phyloP scores from a whole-genome alignment of 2,113 vertebrate species.

The Trichomycterus rosablanca region DNA sequence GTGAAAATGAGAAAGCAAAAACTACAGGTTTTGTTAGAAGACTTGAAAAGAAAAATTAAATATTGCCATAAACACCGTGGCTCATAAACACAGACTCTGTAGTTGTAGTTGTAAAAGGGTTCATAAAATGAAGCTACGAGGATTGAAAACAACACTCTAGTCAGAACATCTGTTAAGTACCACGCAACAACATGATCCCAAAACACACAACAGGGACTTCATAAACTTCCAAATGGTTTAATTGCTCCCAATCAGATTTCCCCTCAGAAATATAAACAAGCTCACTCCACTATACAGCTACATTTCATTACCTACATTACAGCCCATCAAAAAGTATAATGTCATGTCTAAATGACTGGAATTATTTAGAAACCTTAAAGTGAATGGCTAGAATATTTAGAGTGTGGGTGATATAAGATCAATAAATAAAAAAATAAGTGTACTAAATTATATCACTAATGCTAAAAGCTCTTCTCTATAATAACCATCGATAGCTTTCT shows the following conservation, averaged over 20 bases:
- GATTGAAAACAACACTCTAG: conserved; percentile 40
- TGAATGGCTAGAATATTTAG: too few species aligned
- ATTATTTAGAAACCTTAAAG: neutral
- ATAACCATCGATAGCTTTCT: too few species aligned
- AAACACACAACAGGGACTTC: conserved; percentile 43
- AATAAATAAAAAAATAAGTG: neutral
- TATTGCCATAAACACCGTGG: conserved; percentile 38
- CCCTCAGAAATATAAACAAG: conserved; percentile 35
- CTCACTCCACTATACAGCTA: conserved; percentile 12
- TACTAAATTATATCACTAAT: neutral
- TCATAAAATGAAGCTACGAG: conserved; percentile 37
- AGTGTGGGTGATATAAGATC: neutral
- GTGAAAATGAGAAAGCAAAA: conserved; percentile 24
- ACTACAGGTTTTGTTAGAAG: conserved; percentile 34
- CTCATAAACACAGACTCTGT: conserved; percentile 39
- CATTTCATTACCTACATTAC: neutral
- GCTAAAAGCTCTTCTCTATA: neutral
- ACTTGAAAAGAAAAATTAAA: conserved; percentile 26
- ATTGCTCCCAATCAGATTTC: conserved; percentile 41
- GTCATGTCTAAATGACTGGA: neutral
- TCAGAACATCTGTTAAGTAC: conserved; percentile 48
- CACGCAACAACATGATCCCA: conserved; percentile 41
- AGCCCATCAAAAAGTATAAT: conserved; percentile 15
- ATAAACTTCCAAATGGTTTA: conserved; percentile 42
- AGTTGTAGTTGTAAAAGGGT: conserved; percentile 28